These are phyloP conservation scores for Labeo calbasu DNA, from an alignment of 2,797 vertebrate species.

Conservation along the genomic window DNA sequence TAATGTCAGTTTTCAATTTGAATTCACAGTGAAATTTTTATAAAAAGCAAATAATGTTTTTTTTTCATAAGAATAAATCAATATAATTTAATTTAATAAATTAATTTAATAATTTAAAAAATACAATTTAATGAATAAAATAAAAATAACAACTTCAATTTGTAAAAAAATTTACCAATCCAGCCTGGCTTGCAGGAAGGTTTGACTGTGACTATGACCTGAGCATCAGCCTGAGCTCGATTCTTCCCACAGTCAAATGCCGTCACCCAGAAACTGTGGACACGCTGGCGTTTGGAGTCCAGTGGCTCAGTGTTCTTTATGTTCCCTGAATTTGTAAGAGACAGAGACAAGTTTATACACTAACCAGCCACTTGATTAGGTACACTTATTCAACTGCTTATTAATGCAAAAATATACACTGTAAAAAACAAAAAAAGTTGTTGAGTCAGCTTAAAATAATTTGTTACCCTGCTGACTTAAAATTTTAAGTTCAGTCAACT, in stretches of 20 bases:
- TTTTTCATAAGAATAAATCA: neutral
- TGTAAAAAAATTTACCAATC: conserved; percentile 83
- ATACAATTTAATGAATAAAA: neutral
- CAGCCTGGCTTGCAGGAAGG: conserved; percentile 98
- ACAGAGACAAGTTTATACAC: conserved; percentile 6
- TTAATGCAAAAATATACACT: neutral
- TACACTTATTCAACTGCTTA: neutral
- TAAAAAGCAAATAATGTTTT: neutral
- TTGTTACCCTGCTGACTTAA: too few species aligned
- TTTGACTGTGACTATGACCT: conserved; percentile 96
- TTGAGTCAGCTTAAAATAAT: too few species aligned
- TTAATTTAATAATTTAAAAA: neutral
- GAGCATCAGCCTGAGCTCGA: conserved; percentile 92
- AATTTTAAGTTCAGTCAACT: too few species aligned
- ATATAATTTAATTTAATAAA: neutral
- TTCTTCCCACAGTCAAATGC: conserved; percentile 99
- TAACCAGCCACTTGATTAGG: neutral
- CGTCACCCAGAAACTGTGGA: conserved; percentile 96
- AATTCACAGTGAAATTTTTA: neutral
- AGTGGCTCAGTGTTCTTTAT: conserved; percentile 97
- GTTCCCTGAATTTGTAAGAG: conserved; percentile 82
- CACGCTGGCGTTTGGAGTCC: conserved; percentile 88
- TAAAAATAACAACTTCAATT: neutral
- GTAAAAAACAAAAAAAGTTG: too few species aligned
- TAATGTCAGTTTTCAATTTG: neutral